Evolutionary conservation across 1,140 invertebrate species (phyloP).

Genomic region (Dreissena rostriformis): DNA sequence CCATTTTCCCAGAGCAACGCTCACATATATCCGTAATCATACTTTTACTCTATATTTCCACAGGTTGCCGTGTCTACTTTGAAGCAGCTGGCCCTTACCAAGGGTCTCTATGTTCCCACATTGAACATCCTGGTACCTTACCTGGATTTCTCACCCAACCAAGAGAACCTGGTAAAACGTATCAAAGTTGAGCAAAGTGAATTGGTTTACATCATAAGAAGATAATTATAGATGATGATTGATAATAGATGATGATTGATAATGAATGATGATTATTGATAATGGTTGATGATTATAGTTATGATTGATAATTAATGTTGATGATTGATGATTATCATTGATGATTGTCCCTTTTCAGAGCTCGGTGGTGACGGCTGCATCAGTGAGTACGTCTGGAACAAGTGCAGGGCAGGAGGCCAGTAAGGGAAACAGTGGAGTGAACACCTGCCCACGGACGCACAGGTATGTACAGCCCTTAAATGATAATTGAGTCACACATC

Average conservation of each 20-base stretch:
- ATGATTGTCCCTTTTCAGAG: constrained; percentile 79
- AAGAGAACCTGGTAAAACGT: constrained; percentile 91
- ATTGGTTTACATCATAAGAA: too few species aligned
- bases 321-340: too few species aligned
- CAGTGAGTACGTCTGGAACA: constrained; percentile 91
- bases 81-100: constrained; percentile 83
- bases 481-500: neutral
- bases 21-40: neutral
- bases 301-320: too few species aligned
- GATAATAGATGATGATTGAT: too few species aligned
- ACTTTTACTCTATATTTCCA: constrained; percentile 63
- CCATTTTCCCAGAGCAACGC: too few species aligned
- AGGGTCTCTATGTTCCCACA: constrained; percentile 86
- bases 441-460: constrained; percentile 90
- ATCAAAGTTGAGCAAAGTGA: constrained; percentile 83
- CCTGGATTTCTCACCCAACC: constrained; percentile 89
- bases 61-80: constrained; percentile 79
- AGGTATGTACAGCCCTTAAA: constrained; percentile 83
- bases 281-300: too few species aligned
- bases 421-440: constrained; percentile 90
- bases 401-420: constrained; percentile 83
- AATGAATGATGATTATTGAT: too few species aligned
- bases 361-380: constrained; percentile 88
- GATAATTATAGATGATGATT: too few species aligned
- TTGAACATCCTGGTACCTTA: constrained; percentile 88